phyloP scores from a whole-genome alignment of 2,797 vertebrate genomes.

The Muscicapa striata region DNA sequence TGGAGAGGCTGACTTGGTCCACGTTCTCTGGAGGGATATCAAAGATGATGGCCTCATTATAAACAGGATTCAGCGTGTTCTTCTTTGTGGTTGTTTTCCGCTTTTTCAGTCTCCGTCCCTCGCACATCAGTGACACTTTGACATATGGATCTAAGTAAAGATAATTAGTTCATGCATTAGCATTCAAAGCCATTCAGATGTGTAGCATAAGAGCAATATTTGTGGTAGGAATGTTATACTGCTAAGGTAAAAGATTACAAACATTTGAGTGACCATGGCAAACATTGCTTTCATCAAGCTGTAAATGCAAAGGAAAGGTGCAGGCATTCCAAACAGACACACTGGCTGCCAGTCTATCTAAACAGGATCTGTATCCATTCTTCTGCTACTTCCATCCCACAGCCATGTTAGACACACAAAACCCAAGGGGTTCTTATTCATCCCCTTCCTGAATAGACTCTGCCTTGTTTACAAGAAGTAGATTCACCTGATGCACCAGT shows the following conservation, averaged over 20 bases:
- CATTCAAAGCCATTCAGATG: neutral
- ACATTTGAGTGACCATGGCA: neutral
- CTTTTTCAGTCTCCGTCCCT: conserved; percentile 93
- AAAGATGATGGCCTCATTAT: conserved; percentile 98
- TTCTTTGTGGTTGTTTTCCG: conserved; percentile 96
- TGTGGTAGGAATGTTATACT: neutral
- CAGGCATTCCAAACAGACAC: neutral
- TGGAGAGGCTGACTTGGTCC: conserved; percentile 97
- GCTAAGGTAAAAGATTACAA: neutral
- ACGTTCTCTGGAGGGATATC: conserved; percentile 98
- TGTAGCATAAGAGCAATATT: neutral
- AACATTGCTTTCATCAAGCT: neutral
- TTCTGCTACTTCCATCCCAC: neutral
- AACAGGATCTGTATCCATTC: neutral
- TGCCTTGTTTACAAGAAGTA: neutral
- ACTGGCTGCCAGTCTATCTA: neutral
- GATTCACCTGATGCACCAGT: conserved; percentile 93
- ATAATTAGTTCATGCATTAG: neutral
- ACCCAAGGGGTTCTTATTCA: neutral
- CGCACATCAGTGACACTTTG: conserved; percentile 96
- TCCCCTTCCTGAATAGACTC: neutral
- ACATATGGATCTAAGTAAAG: conserved; percentile 89
- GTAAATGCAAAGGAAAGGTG: neutral
- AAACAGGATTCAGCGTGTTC: conserved; percentile 92
- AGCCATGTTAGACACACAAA: neutral